Percentiles rank a stretch among this genome's conserved stretches.
Evolutionary conservation across 2,113 vertebrate species (phyloP).

Genomic region (Myotis lucifugus): DNA sequence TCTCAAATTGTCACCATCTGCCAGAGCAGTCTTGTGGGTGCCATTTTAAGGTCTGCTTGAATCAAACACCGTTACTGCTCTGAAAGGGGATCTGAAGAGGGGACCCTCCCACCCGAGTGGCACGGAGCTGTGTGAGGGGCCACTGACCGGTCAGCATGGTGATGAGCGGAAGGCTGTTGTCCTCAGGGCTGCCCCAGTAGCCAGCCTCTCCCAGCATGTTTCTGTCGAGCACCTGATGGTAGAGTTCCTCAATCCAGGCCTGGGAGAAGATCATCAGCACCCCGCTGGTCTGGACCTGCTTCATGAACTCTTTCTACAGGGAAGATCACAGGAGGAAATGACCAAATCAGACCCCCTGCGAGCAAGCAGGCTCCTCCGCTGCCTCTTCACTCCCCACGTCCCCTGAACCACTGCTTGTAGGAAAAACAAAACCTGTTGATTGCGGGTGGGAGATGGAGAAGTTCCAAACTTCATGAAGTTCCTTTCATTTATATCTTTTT

Average conservation of each 20-base stretch:
- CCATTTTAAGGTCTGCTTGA: background rate
- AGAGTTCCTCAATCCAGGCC: conserved; percentile 96
- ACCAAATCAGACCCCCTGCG: background rate
- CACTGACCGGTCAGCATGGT: conserved; percentile 94
- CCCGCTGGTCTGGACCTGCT: conserved; percentile 93
- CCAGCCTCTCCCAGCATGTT: conserved; percentile 96
- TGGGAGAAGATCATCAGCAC: conserved; percentile 95
- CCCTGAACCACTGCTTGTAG: background rate
- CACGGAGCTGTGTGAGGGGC: accelerated
- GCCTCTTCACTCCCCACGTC: background rate
- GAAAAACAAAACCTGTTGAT: background rate
- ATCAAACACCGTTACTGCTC: accelerated
- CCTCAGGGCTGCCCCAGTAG: conserved; percentile 92
- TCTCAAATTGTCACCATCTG: accelerated
- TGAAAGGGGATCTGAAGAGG: background rate
- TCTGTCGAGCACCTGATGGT: conserved; percentile 93
- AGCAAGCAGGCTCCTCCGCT: background rate
- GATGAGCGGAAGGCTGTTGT: conserved; percentile 91
- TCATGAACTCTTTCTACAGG: conserved; percentile 95
- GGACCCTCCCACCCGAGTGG: accelerated
- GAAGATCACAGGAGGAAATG: background rate
- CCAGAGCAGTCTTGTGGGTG: background rate
- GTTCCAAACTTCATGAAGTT: background rate
- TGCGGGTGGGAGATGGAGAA: background rate
- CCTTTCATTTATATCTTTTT: background rate